These are phyloP conservation scores for Goniozus legneri DNA, from an alignment of 1,140 invertebrate genomes.

Conservation along the genomic window DNA sequence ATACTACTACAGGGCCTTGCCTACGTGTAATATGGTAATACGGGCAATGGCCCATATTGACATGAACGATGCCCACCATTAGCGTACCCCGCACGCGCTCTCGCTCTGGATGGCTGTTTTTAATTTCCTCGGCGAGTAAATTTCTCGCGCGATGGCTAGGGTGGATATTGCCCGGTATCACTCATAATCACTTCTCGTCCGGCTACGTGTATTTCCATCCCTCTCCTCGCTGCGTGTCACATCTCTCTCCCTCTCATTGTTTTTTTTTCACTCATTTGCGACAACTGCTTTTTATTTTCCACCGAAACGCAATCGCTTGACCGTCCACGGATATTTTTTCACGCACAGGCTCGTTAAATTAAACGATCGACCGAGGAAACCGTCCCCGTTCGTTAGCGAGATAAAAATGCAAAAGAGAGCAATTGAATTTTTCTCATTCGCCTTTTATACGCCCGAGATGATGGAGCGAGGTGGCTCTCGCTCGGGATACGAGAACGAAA, in stretches of 20 bases:
- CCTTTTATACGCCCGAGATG: no score
- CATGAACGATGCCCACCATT: constrained; percentile 55
- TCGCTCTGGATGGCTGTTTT: constrained; percentile 51
- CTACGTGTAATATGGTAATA: constrained; percentile 54
- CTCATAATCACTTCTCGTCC: constrained; percentile 48
- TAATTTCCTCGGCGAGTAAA: constrained; percentile 55
- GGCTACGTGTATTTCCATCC: constrained; percentile 27
- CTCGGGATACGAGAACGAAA: no score
- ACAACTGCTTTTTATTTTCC: no score
- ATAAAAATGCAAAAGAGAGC: no score
- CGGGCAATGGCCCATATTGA: constrained; percentile 55
- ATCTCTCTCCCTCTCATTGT: constrained; percentile 12
- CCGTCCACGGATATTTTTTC: no score
- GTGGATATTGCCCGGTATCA: constrained; percentile 54
- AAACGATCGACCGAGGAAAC: no score
- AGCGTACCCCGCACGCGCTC: no score
- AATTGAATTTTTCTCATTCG: no score
- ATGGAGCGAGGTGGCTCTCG: no score
- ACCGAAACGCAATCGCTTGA: no score
- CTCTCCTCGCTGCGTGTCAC: constrained; percentile 21
- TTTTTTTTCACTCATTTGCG: background rate
- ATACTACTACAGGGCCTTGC: constrained; percentile 28
- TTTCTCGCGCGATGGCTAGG: constrained; percentile 43
- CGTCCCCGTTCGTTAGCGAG: no score
- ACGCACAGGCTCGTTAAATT: no score